Evolutionary conservation across 35 echinoderm and acorn worm genomes (phyloP).

Genomic region (Ptychodera flava): DNA sequence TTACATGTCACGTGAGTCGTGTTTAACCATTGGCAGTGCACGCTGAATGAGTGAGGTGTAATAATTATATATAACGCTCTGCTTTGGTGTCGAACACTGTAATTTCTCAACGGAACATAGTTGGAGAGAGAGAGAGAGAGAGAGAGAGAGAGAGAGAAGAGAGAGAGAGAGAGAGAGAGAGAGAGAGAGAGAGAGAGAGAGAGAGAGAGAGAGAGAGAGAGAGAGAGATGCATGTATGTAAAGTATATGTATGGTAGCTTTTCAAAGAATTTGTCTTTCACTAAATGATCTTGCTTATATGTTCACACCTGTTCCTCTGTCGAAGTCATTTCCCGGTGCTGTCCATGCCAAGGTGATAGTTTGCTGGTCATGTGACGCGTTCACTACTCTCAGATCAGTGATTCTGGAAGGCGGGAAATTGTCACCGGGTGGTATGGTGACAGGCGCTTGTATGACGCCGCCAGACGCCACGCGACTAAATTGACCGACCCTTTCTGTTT

Average conservation of each 20-base stretch:
- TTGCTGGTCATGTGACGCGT: conserved; percentile 5
- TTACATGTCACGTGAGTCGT: no score
- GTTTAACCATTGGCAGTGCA: no score
- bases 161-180: background rate
- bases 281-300: no score
- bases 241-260: no score
- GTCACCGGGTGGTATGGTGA: conserved; percentile 5
- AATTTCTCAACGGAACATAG: no score
- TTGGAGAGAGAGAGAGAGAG: background rate
- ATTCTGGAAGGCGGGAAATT: conserved; percentile 37
- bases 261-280: no score
- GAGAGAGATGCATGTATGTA: no score
- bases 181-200: no score
- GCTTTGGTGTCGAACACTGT: no score
- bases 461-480: conserved; percentile 28
- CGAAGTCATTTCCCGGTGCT: conserved; percentile 39
- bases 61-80: no score
- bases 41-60: no score
- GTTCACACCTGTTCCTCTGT: conserved; percentile 38
- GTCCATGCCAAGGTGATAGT: conserved; percentile 47
- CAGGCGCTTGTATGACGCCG: conserved; percentile 20
- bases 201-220: no score
- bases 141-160: background rate
- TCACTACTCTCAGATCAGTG: conserved; percentile 24
- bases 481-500: conserved; percentile 6